Base-by-base conservation (phyloP, 1,140 invertebrate species). In the Brachionus paranguensis region DNA sequence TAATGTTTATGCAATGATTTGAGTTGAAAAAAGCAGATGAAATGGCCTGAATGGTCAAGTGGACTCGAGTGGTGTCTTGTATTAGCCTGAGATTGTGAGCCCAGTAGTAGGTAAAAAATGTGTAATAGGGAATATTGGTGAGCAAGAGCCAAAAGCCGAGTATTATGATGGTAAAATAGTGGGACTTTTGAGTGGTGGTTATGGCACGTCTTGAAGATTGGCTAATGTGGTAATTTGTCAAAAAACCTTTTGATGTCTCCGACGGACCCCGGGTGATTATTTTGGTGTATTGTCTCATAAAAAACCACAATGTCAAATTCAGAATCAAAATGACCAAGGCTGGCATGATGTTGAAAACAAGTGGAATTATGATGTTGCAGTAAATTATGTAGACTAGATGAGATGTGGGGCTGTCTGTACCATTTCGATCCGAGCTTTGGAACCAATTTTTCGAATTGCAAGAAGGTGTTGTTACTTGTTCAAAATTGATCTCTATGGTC, bases 81-180 rank as follows among this genome's bases (percentile, higher is more conserved):
- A 76, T 76, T 12, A 76, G 27, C 7, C 47, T 11, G 14, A 76
- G 45, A 76, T 27, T 76, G 47, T 47, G 43, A 3, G 72, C 64
- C 78, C 78, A 81, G n/a, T 81, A 45, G 33, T 64, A 81, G 12
- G 64, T 60, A 41, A 81, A 68, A 33, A 81, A 29, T 64, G 78
- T 64, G 24, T 81, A 81, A 29, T 81, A 81, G 20, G 78, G 78
- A 20, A 81, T 60, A 45, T 41, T 81, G 24, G 53, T 81, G 7
- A 81, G 10, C 43, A 81, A 24, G 20, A 81, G 41, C 78, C 78
- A 81, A 81, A 81, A 64, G 24, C 53, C 53, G 2, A 68, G 27
- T 14, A 81, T 81, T 64, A 81, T 81, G 17, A 81, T 81, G 11
- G 64, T 68, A 81, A 81, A 81, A 45, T 81, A 81, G 41, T 81